Evolutionary conservation across 2,113 vertebrate genomes (phyloP).

Genomic region (Lynx canadensis): DNA sequence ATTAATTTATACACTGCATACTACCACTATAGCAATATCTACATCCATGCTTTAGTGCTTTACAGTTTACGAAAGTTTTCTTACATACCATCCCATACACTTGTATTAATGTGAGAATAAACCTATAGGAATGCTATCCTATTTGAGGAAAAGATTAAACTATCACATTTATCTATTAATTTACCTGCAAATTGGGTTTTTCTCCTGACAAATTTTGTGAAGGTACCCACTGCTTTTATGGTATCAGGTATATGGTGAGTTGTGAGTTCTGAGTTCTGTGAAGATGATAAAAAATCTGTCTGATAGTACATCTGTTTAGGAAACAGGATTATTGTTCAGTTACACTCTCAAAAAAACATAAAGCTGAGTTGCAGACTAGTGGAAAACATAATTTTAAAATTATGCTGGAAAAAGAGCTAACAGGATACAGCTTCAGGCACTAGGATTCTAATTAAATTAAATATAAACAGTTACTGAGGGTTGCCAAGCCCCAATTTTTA

Average conservation of each 20-base stretch:
- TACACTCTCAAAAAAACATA: neutral
- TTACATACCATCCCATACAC: neutral
- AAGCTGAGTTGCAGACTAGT: neutral
- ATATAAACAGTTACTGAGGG: neutral
- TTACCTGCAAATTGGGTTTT: neutral
- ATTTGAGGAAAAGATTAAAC: neutral
- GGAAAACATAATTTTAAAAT: conserved; percentile 34
- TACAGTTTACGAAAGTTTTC: neutral
- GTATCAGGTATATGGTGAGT: neutral
- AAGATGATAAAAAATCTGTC: neutral
- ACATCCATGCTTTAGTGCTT: neutral
- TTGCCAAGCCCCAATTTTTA: neutral
- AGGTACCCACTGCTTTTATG: neutral
- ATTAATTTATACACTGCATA: too few species aligned
- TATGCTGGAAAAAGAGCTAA: conserved; percentile 33
- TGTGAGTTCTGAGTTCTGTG: neutral
- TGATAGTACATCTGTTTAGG: neutral
- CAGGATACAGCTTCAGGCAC: neutral
- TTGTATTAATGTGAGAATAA: neutral
- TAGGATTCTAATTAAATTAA: conserved; percentile 50
- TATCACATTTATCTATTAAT: neutral
- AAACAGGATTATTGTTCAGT: neutral
- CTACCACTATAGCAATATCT: neutral
- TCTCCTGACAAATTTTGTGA: neutral
- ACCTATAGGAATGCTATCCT: neutral